Conservation (phyloP, 1,140 invertebrate species). For the Anadara kagoshimensis region DNA sequence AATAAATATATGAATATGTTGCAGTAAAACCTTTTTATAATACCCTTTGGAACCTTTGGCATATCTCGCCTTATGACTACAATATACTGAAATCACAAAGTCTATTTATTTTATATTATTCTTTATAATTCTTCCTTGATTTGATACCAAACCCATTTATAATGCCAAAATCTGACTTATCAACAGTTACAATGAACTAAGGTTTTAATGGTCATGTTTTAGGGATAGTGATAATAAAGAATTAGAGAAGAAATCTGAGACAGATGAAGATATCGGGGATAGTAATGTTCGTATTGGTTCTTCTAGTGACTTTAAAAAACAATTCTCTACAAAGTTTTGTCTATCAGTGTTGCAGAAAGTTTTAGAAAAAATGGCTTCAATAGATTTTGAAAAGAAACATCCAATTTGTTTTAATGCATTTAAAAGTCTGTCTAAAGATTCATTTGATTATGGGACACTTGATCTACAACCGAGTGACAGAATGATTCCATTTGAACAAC, state of each 20-base stretch:
- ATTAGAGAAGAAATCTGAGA: too few species aligned
- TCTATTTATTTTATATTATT: too few species aligned
- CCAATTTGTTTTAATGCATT: conserved; percentile 13
- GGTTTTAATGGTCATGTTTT: background rate
- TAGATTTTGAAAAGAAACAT: conserved; percentile 27
- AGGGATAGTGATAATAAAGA: too few species aligned
- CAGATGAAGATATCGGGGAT: too few species aligned
- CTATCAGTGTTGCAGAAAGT: conserved; percentile 38
- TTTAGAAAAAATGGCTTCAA: conserved; percentile 13
- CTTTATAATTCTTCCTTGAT: too few species aligned
- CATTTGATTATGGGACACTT: conserved; percentile 1
- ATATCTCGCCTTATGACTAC: too few species aligned
- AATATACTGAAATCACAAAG: too few species aligned
- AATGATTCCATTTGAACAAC: conserved; percentile 39
- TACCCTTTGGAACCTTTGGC: too few species aligned
- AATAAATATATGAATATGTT: too few species aligned
- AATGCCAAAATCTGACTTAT: background rate
- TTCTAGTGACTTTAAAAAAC: conserved; percentile 2
- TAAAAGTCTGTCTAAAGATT: background rate
- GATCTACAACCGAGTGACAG: conserved; percentile 40
- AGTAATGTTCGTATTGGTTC: conserved; percentile 1
- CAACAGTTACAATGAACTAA: background rate
- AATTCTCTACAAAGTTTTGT: conserved; percentile 40
- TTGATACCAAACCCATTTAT: too few species aligned
- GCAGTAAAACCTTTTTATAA: too few species aligned